Conservation (phyloP, 2,113 vertebrate species). For the Pan troglodytes region NHGRI_mPanTro3-v2.1_pri NC_072417.2:64632001-64632500, state of each 20-base stretch:
- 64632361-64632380: background rate
- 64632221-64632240: background rate
- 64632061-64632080: background rate
- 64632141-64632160: background rate
- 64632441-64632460: background rate
- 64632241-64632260: background rate
- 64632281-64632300: background rate
- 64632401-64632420: background rate
- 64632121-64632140: background rate
- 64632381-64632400: background rate
- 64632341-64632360: background rate
- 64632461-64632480: background rate
- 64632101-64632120: too few species aligned
- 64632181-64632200: background rate
- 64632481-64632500: background rate
- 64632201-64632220: background rate
- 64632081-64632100: background rate
- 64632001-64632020: background rate
- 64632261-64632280: background rate
- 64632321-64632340: background rate
- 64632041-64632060: background rate
- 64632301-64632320: background rate
- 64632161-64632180: background rate
- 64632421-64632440: background rate
- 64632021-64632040: background rate